Evolutionary conservation across 2,797 vertebrate genomes (phyloP), one percentile per base, ranked within the genome.

Genomic region (Peromyscus nudipes): DNA sequence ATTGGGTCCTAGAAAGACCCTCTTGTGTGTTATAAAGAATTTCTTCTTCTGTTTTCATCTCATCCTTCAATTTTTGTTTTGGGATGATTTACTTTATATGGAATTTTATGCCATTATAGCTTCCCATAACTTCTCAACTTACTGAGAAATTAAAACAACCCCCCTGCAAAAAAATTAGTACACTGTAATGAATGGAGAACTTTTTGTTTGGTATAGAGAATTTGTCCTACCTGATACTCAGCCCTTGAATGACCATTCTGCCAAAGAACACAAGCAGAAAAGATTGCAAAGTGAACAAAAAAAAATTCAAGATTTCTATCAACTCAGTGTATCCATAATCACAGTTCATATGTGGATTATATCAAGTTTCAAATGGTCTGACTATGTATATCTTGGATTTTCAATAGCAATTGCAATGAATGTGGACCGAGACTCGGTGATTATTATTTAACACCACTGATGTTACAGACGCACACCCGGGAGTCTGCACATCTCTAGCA

Each of bases 291-390:
- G 12, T 71, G 34, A 62, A 65, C 31, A 75, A 16, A 77, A 75
- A 60, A 62, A 62, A 23, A 23, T 52, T 16, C 46, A 25, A 85
- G 31, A 29, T 19, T 34, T 25, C 13, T 84, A 34, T 37, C 40
- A 46, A 65, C 34, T 95, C 17, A 60, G 14, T 71, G 17, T 27
- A 27, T 6, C 37, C 25, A 34, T 40, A 27, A 27, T 55, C 31
- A 6, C n/a, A 21, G 6, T 85, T 92, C 81, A 29, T 89, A 64
- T 89, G 34, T 92, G 21, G 14, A 96, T 84, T 88, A 73, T n/a
- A n/a, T 14, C 21, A 95, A 52, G 37, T 87, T 92, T 79, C 64
- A 95, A 82, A 90, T 85, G 46, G 88, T 34, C 49, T 49, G 77
- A 11, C 14, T 79, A 55, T 8, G 3, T 73, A 49, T 0, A 3